These are phyloP conservation scores for Schizaphis graminum DNA, from an alignment of 2,888 invertebrate genomes.

Conservation along the genomic window DNA sequence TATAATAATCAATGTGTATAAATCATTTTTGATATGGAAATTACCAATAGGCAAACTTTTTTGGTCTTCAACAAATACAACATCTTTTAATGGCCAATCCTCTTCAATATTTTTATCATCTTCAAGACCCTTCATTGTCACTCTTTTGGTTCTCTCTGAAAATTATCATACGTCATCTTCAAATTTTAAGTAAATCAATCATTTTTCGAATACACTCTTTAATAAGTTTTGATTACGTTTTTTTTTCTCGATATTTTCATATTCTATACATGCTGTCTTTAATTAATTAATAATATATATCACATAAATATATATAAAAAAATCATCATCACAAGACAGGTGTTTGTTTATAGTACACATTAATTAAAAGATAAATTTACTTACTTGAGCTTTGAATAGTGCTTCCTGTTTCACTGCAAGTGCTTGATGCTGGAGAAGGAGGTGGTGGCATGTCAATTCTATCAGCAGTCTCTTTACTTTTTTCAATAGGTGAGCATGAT, in stretches of 20 bases:
- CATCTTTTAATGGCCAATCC: constrained; percentile 95
- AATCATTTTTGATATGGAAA: neutral
- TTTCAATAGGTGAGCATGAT: constrained; percentile 57
- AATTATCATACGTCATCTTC: neutral
- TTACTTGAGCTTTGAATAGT: constrained; percentile 76
- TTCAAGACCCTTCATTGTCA: constrained; percentile 81
- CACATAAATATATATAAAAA: neutral
- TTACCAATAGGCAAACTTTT: constrained; percentile 88
- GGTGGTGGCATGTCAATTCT: constrained; percentile 97
- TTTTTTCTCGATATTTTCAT: neutral
- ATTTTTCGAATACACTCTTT: constrained; percentile 63
- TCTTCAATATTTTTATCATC: constrained; percentile 90
- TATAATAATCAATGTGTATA: neutral
- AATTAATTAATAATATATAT: neutral
- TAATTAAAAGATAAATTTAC: neutral
- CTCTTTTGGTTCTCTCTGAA: constrained; percentile 87
- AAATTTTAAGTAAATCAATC: neutral
- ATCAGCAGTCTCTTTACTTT: constrained; percentile 84
- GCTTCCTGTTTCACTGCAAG: constrained; percentile 93
- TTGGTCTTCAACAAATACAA: constrained; percentile 97
- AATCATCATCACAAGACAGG: neutral
- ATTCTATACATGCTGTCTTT: neutral
- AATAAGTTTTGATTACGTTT: neutral
- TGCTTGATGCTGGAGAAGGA: constrained; percentile 96
- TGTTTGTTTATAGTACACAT: neutral